Evolutionary conservation across 2,797 vertebrate genomes (phyloP).

Genomic region (Podargus strigoides): DNA sequence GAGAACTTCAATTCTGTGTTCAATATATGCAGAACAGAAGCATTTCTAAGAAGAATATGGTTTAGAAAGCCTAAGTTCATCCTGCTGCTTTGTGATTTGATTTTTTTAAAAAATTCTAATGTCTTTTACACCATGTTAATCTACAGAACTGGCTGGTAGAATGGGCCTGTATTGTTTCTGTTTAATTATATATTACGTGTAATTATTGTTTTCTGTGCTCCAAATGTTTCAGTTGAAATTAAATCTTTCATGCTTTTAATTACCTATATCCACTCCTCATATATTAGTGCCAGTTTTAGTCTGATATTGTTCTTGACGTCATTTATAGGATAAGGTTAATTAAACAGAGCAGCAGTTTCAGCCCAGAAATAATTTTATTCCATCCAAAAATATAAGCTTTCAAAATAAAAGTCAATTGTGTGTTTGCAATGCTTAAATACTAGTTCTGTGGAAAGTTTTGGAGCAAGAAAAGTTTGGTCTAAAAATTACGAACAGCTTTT

Average conservation of each 20-base stretch:
- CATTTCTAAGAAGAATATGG: background rate
- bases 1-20: background rate
- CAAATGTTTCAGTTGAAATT: background rate
- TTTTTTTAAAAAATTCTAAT: no score
- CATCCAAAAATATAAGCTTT: background rate
- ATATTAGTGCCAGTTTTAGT: background rate
- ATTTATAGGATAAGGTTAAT: background rate
- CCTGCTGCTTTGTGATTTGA: background rate
- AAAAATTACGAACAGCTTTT: background rate
- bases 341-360: background rate
- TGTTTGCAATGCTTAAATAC: background rate
- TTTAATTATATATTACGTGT: background rate
- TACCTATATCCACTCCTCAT: background rate
- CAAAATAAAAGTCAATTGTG: background rate
- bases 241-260: background rate
- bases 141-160: background rate
- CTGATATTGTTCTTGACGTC: background rate
- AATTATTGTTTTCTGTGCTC: background rate
- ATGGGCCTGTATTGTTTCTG: background rate
- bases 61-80: background rate
- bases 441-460: background rate
- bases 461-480: background rate
- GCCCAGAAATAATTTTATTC: background rate
- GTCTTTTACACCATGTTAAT: background rate
- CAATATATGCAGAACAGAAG: background rate